A percentile compares a stretch with the other conserved stretches of the same genome.
Conservation (phyloP, 2,888 invertebrate species). For the Ptychoptera albimana region DNA sequence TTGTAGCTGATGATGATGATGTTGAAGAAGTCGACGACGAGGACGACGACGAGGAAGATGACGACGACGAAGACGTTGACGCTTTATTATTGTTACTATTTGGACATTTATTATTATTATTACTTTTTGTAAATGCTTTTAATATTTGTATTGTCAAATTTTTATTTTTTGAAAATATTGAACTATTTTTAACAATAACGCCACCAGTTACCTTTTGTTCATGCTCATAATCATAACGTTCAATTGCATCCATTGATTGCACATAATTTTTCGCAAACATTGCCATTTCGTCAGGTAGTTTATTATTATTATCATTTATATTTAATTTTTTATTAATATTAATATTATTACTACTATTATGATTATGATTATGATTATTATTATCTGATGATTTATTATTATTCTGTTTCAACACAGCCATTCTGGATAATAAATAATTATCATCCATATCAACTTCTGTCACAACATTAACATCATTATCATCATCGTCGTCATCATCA, state of each 20-base stretch:
- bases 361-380: constrained; percentile 5
- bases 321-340: too few species aligned
- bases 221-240: constrained; percentile 28
- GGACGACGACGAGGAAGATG: neutral
- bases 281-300: constrained; percentile 4
- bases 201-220: constrained; percentile 28
- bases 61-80: too few species aligned
- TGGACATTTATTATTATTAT: constrained; percentile 13
- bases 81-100: constrained; percentile 13
- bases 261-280: constrained; percentile 19
- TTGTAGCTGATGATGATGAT: neutral
- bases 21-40: neutral
- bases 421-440: constrained; percentile 6
- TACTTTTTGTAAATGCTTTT: constrained; percentile 10
- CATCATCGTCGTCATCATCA: constrained; percentile 3
- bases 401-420: constrained; percentile 3
- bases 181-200: constrained; percentile 23
- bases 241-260: constrained; percentile 29
- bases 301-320: neutral
- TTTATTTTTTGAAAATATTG: constrained; percentile 22
- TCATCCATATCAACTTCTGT: constrained; percentile 11
- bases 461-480: constrained; percentile 9
- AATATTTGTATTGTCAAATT: constrained; percentile 27
- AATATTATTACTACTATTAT: neutral
- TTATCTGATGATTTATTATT: constrained; percentile 8